Evolutionary conservation across 1,140 invertebrate species (phyloP), one percentile per base, ranked within the genome.

Genomic region (Drosophila subpulchrella): DNA sequence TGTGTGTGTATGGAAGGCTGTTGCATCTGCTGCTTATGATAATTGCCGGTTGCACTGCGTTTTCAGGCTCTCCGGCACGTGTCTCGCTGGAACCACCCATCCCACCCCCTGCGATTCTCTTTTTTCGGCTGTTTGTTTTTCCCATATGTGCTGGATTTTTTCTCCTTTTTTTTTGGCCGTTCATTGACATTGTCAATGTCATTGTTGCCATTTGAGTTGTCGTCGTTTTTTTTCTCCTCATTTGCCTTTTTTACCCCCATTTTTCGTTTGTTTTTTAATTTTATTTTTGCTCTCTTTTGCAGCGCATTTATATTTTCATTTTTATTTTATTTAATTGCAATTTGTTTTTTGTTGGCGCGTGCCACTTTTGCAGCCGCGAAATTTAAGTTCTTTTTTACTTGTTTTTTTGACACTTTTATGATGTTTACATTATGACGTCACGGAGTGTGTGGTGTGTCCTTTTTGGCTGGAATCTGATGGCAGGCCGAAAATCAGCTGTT

Each of bases 131-230:
- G 58, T 77, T 72, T 67, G 59, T 51, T 59, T 56, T 57, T n/a
- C 55, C 58, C 53, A 66, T 61, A 56, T 55, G 46, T 54, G 54
- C 47, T 27, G 39, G 56, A 39, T 74, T 65, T 68, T 70, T 72
- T 66, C 58, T 58, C 10, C 27, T 60, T 61, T 77, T 78, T 85
- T 78, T 86, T 86, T 72, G 66, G 75, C 36, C 77, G 80, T 89
- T 88, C 84, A 88, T 89, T 89, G 84, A 89, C 84, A 89, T 89
- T 89, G 84, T 84, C 84, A 89, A 89, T 89, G 84, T 89, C 84
- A 89, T 84, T 89, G 84, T 68, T 88, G 70, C 76, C 80, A 83
- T 80, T 86, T 65, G 73, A 78, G 63, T 86, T 67, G 82, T 73
- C 63, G 82, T 76, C 56, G 60, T 79, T 61, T 75, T 82, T 70